These are phyloP conservation scores for Dugesia japonica DNA, from an alignment of 2,888 invertebrate genomes.

Conservation along the genomic window DNA sequence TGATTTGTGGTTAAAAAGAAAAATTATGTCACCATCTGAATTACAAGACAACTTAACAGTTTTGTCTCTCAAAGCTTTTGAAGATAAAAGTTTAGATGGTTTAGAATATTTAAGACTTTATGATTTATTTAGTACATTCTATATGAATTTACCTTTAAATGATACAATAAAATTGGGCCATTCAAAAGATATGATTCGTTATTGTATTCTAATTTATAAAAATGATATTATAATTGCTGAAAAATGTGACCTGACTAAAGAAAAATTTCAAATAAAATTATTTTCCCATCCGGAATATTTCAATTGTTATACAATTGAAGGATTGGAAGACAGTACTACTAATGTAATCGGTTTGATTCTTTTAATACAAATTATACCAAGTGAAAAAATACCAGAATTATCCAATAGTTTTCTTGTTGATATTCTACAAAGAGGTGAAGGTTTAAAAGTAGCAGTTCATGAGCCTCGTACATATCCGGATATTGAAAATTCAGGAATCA, in stretches of 20 bases:
- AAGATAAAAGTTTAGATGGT: neutral
- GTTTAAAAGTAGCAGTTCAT: constrained; percentile 32
- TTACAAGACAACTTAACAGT: constrained; percentile 5
- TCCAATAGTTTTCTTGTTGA: constrained; percentile 27
- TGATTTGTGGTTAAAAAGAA: neutral
- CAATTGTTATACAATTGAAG: constrained; percentile 34
- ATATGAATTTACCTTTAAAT: neutral
- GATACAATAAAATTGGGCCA: constrained; percentile 27
- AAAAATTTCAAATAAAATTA: neutral
- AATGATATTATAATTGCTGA: constrained; percentile 27
- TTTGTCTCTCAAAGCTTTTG: constrained; percentile 20
- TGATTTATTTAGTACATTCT: constrained; percentile 30
- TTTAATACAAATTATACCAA: constrained; percentile 23
- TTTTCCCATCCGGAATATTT: constrained; percentile 34
- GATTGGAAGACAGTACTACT: neutral
- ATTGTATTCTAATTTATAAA: constrained; percentile 20
- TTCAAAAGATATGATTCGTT: constrained; percentile 21
- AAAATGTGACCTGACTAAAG: constrained; percentile 28
- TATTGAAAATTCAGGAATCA: constrained; percentile 31
- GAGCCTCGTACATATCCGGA: constrained; percentile 27
- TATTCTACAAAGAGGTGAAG: constrained; percentile 29
- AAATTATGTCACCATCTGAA: constrained; percentile 22
- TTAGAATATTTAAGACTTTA: constrained; percentile 9
- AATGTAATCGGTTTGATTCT: constrained; percentile 28
- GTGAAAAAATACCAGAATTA: constrained; percentile 22